phyloP scores from a whole-genome alignment of 2,888 invertebrate genomes.

The Griposia aprilina region DNA sequence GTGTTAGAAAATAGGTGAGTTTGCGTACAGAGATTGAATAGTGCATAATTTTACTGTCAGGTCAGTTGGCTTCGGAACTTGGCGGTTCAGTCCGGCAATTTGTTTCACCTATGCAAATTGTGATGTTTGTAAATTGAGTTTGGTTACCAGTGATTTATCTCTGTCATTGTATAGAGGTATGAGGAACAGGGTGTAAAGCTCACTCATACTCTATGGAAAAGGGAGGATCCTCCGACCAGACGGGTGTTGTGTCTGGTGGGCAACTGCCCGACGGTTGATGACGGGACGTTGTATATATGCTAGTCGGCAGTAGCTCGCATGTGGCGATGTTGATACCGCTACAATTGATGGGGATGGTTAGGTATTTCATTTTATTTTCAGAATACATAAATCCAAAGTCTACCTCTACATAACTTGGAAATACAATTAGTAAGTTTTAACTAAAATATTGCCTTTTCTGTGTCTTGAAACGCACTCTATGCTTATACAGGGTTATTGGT shows the following conservation, averaged over 20 bases:
- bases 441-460: not conserved
- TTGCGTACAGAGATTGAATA: slow-evolving; percentile 52
- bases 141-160: not conserved
- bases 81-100: slow-evolving; percentile 5
- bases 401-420: not conserved
- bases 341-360: not conserved
- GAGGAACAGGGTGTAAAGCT: too few species aligned
- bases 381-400: not conserved
- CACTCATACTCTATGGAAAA: too few species aligned
- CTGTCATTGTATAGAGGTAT: too few species aligned
- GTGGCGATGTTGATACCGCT: too few species aligned
- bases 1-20: slow-evolving; percentile 68
- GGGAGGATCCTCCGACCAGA: too few species aligned
- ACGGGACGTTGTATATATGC: too few species aligned
- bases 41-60: slow-evolving; percentile 56
- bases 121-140: slow-evolving; percentile 1
- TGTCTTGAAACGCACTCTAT: not conserved
- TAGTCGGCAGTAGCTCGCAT: too few species aligned
- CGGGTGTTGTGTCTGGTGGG: too few species aligned
- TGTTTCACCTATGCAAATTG: slow-evolving; percentile 26
- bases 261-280: too few species aligned
- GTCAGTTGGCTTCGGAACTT: slow-evolving; percentile 15
- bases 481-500: too few species aligned
- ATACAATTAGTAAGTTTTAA: not conserved
- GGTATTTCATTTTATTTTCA: not conserved